phyloP scores from a whole-genome alignment of 2,113 vertebrate species.

The Plectropomus leopardus region DNA sequence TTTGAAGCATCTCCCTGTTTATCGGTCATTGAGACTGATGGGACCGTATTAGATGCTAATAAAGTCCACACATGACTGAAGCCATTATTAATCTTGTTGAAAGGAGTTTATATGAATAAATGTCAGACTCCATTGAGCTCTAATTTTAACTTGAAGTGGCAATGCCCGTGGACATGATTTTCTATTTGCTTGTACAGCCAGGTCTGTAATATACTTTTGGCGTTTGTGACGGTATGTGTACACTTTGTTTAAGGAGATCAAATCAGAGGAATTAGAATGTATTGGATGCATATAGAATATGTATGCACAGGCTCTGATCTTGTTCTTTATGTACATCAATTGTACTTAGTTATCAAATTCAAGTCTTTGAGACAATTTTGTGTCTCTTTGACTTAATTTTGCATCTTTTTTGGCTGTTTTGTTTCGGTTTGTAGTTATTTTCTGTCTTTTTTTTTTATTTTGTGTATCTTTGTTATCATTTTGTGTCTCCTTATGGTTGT shows the following conservation, averaged over 20 bases:
- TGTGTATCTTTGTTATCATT: too few relatives aligned
- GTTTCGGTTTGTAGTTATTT: too few relatives aligned
- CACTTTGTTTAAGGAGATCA: not conserved
- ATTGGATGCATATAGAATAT: not conserved
- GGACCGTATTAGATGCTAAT: constrained; percentile 76
- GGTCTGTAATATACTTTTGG: constrained; percentile 2
- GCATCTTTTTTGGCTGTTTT: too few relatives aligned
- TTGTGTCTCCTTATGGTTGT: too few relatives aligned
- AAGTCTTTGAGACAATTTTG: too few relatives aligned
- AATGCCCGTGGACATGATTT: constrained; percentile 35
- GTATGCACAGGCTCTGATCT: not conserved
- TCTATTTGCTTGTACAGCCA: constrained; percentile 31
- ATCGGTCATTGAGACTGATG: constrained; percentile 80
- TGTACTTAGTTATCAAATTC: too few relatives aligned
- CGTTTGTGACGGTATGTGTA: not conserved
- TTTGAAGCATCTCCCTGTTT: constrained; percentile 72
- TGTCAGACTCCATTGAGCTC: constrained; percentile 54
- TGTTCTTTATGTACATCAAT: constrained; percentile 8
- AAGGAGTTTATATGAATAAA: constrained; percentile 67
- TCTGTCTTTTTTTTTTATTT: too few relatives aligned
- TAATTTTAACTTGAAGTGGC: constrained; percentile 61
- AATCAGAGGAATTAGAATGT: not conserved
- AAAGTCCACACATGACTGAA: constrained; percentile 79
- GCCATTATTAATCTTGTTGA: constrained; percentile 77
- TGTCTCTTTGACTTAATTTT: too few relatives aligned